Evolutionary conservation across 2,113 vertebrate species (phyloP), one percentile per base, ranked within the genome.

Genomic region (Scatophagus argus): DNA sequence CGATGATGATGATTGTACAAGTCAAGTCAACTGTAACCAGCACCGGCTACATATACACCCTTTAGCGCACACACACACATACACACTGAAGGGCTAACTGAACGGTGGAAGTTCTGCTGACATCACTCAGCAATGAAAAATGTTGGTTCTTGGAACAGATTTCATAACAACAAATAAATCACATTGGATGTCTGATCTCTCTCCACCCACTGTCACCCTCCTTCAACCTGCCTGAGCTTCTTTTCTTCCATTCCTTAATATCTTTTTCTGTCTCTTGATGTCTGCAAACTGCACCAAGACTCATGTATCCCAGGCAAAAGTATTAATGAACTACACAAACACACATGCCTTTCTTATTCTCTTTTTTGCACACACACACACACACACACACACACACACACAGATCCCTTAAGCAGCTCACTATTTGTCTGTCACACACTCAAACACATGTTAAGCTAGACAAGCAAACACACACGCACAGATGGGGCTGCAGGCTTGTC

Each of bases 91-190:
- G n/a, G 23, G 8, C 59, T 60, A 8, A 39, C 69, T 61, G 32
- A 49, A 38, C 43, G 19, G 34, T 29, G 43, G 55, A 41, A 8
- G 19, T 25, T 74, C 25, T 43, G n/a, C 14, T 47, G 34, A 60
- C 36, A 60, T 73, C 49, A 71, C 17, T 76, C 8, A 29, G 32
- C 38, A 21, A 54, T 82, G 41, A 73, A 75, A 84, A 62, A 72
- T 27, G 46, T 23, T 65, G 56, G 52, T 62, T 49, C 78, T 34
- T 58, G 21, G 32, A 83, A 52, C 39, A 76, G 19, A 82, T 88
- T 85, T 76, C 19, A 70, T 69, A 80, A 66, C 68, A 25, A 32
- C 55, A 81, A 88, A 85, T 62, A 82, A 83, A 87, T 84, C 69
- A 74, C 64, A 66, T 27, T 70, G 56, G 70, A 76, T 61, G 51